These are phyloP conservation scores for Peromyscus leucopus DNA, from an alignment of 2,113 vertebrate species.

Conservation along the genomic window DNA sequence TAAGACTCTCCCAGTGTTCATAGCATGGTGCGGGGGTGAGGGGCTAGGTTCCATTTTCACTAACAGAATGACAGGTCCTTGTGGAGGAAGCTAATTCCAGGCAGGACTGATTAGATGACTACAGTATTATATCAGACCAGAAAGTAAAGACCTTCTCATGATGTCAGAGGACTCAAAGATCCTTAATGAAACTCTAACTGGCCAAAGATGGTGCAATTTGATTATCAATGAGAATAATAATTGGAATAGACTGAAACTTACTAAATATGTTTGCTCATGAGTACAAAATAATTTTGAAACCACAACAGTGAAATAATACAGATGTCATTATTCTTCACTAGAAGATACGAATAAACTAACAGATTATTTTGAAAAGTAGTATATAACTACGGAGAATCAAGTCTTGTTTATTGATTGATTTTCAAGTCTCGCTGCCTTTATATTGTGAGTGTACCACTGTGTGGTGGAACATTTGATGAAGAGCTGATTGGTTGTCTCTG, in stretches of 20 bases:
- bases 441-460: background rate
- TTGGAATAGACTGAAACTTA: background rate
- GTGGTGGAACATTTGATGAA: background rate
- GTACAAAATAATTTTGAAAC: background rate
- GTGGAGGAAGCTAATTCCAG: background rate
- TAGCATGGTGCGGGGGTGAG: background rate
- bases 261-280: background rate
- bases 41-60: background rate
- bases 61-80: background rate
- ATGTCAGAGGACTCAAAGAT: background rate
- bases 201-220: background rate
- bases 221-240: background rate
- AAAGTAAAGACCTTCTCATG: background rate
- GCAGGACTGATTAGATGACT: background rate
- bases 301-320: background rate
- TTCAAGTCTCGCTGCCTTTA: background rate
- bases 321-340: background rate
- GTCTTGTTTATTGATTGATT: background rate
- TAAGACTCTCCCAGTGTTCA: background rate
- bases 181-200: background rate
- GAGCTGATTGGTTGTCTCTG: background rate
- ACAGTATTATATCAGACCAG: background rate
- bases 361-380: conserved; percentile 36
- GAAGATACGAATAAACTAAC: background rate
- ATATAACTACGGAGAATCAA: background rate